These are phyloP conservation scores for Eristalis intricaria DNA, from an alignment of 2,888 invertebrate species.

Conservation along the genomic window DNA sequence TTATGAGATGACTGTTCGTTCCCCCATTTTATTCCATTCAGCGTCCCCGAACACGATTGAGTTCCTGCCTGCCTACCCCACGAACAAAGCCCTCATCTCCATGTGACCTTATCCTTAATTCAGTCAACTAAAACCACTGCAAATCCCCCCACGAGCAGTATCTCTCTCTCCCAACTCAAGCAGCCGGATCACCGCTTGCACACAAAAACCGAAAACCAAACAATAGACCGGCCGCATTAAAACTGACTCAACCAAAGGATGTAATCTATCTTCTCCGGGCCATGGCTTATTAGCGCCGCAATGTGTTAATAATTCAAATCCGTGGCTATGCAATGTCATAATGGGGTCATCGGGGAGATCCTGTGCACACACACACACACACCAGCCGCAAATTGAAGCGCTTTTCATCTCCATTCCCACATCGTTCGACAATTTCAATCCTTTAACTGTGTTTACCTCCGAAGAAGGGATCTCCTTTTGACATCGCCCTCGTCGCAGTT, in stretches of 20 bases:
- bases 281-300: constrained; percentile 48
- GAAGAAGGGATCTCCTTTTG: background rate
- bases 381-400: background rate
- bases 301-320: constrained; percentile 60
- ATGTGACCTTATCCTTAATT: background rate
- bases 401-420: background rate
- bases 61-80: too few relatives aligned
- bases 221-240: background rate
- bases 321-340: constrained; percentile 30
- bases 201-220: background rate
- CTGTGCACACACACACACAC: background rate
- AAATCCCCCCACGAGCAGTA: background rate
- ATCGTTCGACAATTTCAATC: constrained; percentile 11
- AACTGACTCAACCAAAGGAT: constrained; percentile 3
- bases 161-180: background rate
- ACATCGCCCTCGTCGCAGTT: too few relatives aligned
- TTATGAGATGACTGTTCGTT: too few relatives aligned
- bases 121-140: background rate
- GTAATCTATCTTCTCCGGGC: background rate
- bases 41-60: too few relatives aligned
- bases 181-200: background rate
- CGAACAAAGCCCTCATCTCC: background rate
- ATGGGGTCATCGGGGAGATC: constrained; percentile 61
- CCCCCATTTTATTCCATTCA: too few relatives aligned
- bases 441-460: constrained; percentile 48